Evolutionary conservation across 2,888 invertebrate genomes (phyloP).

Genomic region (Blastobasis adustella): DNA sequence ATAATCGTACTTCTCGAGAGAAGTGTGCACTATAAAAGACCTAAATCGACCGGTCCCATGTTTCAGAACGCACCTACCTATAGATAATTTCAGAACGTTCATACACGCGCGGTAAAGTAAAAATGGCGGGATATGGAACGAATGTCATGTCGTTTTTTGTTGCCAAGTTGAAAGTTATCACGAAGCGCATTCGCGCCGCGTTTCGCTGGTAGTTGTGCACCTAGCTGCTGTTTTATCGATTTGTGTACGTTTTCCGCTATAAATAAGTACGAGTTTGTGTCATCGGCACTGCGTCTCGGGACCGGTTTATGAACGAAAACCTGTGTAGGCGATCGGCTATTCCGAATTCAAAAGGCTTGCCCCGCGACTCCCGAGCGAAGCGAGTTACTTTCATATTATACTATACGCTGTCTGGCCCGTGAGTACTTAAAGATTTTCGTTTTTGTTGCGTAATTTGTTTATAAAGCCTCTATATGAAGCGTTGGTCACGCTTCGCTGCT

Average conservation of each 20-base stretch:
- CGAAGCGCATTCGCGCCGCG: slow-evolving; percentile 28
- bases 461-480: slow-evolving; percentile 20
- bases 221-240: slow-evolving; percentile 54
- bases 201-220: slow-evolving; percentile 29
- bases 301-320: slow-evolving; percentile 61
- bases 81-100: slow-evolving; percentile 21
- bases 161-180: slow-evolving; percentile 22
- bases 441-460: slow-evolving; percentile 48
- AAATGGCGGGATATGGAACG: slow-evolving; percentile 39
- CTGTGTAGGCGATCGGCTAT: slow-evolving; percentile 50
- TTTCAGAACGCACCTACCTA: slow-evolving; percentile 21
- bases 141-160: slow-evolving; percentile 20
- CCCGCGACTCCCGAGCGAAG: slow-evolving; percentile 9
- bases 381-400: slow-evolving; percentile 12
- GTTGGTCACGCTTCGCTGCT: slow-evolving; percentile 24
- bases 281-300: slow-evolving; percentile 40
- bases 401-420: too few species aligned
- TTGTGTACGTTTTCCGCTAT: slow-evolving; percentile 67
- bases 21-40: slow-evolving; percentile 12
- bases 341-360: slow-evolving; percentile 31
- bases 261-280: slow-evolving; percentile 68
- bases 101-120: slow-evolving; percentile 12
- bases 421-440: slow-evolving; percentile 6
- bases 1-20: slow-evolving; percentile 44
- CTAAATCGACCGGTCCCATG: slow-evolving; percentile 2